Evolutionary conservation across 2,113 vertebrate species (phyloP).

Genomic region (Cromileptes altivelis): DNA sequence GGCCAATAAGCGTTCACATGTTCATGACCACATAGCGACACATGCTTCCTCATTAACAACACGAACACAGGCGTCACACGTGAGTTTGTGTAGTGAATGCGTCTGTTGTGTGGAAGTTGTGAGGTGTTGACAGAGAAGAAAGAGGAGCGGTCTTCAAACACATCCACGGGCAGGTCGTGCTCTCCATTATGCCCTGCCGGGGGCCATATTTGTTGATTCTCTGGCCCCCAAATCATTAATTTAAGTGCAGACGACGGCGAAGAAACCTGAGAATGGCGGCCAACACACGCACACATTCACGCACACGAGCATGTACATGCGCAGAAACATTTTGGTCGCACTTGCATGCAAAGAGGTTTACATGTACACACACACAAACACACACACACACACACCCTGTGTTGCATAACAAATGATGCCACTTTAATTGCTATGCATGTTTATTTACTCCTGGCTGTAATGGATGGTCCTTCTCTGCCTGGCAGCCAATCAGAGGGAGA

Average conservation of each 20-base stretch:
- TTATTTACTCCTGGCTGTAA: slow-evolving; percentile 84
- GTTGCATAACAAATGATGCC: slow-evolving; percentile 85
- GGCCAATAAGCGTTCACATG: slow-evolving; percentile 63
- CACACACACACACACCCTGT: slow-evolving; percentile 31
- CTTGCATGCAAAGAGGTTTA: slow-evolving; percentile 19
- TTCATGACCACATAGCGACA: slow-evolving; percentile 50
- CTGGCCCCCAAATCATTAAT: slow-evolving; percentile 83
- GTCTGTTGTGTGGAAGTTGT: slow-evolving; percentile 75
- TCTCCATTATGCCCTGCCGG: slow-evolving; percentile 76
- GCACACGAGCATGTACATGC: slow-evolving; percentile 20
- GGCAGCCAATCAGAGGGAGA: slow-evolving; percentile 75
- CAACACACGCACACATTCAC: slow-evolving; percentile 37
- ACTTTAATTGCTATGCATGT: slow-evolving; percentile 82
- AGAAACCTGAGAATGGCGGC: slow-evolving; percentile 79
- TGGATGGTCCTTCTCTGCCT: slow-evolving; percentile 73
- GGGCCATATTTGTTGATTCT: slow-evolving; percentile 84
- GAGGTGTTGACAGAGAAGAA: slow-evolving; percentile 84
- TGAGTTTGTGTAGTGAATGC: slow-evolving; percentile 76
- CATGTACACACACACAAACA: slow-evolving; percentile 35
- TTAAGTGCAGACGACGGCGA: slow-evolving; percentile 75
- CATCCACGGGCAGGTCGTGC: slow-evolving; percentile 72
- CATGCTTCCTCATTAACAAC: slow-evolving; percentile 68
- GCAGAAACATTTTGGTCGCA: slow-evolving; percentile 38
- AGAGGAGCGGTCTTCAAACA: slow-evolving; percentile 79
- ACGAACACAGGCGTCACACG: slow-evolving; percentile 47